Conservation (phyloP, 1,140 invertebrate genomes). For the Holotrichia oblita region DNA sequence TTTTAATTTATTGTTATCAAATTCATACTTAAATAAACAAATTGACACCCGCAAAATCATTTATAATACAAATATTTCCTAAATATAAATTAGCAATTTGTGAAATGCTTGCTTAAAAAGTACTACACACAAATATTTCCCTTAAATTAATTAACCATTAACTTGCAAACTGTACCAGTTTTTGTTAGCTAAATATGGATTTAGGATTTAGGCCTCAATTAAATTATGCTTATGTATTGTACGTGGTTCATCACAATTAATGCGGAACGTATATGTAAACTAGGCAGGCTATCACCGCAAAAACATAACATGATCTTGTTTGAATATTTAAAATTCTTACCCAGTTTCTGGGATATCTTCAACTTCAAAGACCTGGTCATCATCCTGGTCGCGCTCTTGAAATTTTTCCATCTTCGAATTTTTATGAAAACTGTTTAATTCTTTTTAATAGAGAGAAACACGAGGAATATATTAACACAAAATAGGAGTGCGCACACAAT, state of each 20-base stretch:
- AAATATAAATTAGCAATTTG: background rate
- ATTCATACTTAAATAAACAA: no score
- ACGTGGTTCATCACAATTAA: no score
- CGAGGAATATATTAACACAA: conserved; percentile 7
- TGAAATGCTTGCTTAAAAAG: background rate
- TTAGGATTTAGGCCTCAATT: background rate
- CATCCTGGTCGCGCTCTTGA: conserved; percentile 54
- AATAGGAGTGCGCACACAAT: conserved; percentile 31
- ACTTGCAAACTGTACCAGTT: no score
- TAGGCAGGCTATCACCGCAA: no score
- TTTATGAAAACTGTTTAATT: conserved; percentile 12
- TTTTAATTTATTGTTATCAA: no score
- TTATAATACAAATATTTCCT: no score
- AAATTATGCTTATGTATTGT: no score
- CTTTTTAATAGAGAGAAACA: conserved; percentile 19
- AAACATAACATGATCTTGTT: background rate
- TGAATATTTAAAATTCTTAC: conserved; percentile 44
- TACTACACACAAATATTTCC: background rate
- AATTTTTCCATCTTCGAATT: conserved; percentile 54
- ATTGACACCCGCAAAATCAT: no score
- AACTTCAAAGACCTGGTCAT: conserved; percentile 56
- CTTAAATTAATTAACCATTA: background rate
- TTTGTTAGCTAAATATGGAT: no score
- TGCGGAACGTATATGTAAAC: no score
- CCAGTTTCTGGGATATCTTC: conserved; percentile 54